Percentiles rank a stretch among this genome's conserved stretches.
Conservation (phyloP, 2,113 vertebrate genomes). For the Tonatia bakeri region DNA sequence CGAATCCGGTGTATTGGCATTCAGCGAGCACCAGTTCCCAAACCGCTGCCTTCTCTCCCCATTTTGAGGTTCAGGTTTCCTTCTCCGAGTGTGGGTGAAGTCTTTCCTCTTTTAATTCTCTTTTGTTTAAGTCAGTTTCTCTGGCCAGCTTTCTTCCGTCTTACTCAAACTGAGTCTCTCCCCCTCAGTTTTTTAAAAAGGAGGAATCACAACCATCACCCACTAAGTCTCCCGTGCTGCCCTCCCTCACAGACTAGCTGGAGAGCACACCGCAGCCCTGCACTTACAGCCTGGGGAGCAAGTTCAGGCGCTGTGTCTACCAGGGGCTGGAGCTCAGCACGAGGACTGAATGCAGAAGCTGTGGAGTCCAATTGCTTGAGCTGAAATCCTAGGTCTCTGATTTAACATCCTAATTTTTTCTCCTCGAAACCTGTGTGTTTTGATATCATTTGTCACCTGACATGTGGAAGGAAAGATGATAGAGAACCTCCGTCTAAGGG, state of each 20-base stretch:
- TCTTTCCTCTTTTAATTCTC: neutral
- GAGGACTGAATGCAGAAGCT: neutral
- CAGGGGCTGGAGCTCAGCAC: neutral
- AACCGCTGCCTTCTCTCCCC: neutral
- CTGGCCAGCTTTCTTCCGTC: neutral
- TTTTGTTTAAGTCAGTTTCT: neutral
- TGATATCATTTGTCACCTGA: neutral
- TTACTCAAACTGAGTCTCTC: neutral
- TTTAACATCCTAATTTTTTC: neutral
- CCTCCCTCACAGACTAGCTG: neutral
- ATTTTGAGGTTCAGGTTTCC: neutral
- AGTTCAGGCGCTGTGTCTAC: neutral
- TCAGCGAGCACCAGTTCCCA: neutral
- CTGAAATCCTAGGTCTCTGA: neutral
- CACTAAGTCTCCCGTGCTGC: neutral
- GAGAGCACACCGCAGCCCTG: neutral
- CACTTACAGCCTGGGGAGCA: neutral
- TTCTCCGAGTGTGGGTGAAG: neutral
- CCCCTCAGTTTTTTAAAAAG: neutral
- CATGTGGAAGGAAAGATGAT: neutral
- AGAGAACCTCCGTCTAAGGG: neutral
- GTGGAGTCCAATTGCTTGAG: neutral
- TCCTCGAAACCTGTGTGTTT: neutral
- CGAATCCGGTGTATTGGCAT: rapidly evolving
- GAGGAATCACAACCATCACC: neutral